These are phyloP conservation scores for Aspidoscelis tigris DNA, from an alignment of 2,113 vertebrate species.

Conservation along the genomic window DNA sequence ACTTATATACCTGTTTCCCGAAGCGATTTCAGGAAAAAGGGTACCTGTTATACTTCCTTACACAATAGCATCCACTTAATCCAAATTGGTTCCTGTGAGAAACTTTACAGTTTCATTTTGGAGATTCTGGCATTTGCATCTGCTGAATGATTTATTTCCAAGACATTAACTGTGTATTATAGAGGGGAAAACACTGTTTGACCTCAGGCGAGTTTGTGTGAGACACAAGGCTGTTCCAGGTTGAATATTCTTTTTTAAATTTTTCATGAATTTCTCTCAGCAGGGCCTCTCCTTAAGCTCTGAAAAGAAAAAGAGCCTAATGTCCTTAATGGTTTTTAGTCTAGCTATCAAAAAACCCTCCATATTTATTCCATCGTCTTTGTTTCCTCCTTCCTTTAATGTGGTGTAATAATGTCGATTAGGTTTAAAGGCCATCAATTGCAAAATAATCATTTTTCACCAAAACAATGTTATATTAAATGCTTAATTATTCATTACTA, in stretches of 20 bases:
- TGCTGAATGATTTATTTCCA: conserved; percentile 86
- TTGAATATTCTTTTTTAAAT: conserved; percentile 89
- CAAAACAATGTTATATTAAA: conserved; percentile 90
- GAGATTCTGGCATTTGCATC: conserved; percentile 73
- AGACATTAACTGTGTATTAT: conserved; percentile 80
- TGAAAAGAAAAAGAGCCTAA: conserved; percentile 84
- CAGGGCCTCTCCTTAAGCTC: conserved; percentile 83
- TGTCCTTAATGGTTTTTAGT: conserved; percentile 80
- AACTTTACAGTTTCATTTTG: conserved; percentile 59
- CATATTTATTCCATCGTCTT: conserved; percentile 81
- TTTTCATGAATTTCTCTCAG: conserved; percentile 91
- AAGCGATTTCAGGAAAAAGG: conserved; percentile 17
- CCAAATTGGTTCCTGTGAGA: conserved; percentile 57
- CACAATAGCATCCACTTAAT: conserved; percentile 60
- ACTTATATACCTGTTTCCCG: not conserved
- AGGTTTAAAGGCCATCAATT: conserved; percentile 87
- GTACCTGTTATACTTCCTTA: conserved; percentile 59
- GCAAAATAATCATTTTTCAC: conserved; percentile 91
- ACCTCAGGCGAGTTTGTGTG: conserved; percentile 76
- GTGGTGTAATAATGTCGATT: conserved; percentile 78
- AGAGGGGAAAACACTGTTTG: conserved; percentile 76
- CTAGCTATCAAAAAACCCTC: conserved; percentile 78
- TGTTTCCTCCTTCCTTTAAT: conserved; percentile 71
- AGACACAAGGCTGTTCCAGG: conserved; percentile 78
- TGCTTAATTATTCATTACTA: conserved; percentile 98